These are phyloP conservation scores for Protodeltote pygarga DNA, from an alignment of 2,888 invertebrate genomes.

Conservation along the genomic window DNA sequence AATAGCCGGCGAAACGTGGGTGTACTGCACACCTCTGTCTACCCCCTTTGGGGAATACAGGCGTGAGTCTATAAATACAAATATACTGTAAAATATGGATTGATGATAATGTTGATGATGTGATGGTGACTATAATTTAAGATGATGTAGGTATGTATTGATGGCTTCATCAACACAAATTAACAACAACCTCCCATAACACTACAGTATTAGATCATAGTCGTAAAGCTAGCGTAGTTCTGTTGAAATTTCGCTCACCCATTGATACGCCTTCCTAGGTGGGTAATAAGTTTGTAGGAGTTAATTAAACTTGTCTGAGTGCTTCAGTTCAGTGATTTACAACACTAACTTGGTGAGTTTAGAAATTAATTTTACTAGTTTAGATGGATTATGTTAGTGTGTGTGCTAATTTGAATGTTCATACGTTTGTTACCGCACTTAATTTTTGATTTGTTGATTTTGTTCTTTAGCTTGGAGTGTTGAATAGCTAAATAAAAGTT, in stretches of 20 bases:
- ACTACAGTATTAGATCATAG: no score
- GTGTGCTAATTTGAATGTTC: constrained; percentile 28
- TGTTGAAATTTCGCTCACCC: constrained; percentile 6
- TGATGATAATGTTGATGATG: no score
- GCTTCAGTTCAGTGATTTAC: constrained; percentile 69
- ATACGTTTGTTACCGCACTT: not conserved
- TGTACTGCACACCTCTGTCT: no score
- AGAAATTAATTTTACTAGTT: constrained; percentile 66
- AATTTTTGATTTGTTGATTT: not conserved
- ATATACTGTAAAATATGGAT: no score
- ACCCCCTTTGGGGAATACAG: no score
- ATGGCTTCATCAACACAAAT: no score
- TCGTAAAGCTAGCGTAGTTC: constrained; percentile 1
- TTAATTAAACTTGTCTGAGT: constrained; percentile 72
- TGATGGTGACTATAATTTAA: no score
- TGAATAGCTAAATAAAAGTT: no score
- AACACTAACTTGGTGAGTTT: constrained; percentile 50
- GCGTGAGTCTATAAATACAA: no score
- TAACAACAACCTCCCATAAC: constrained; percentile 7
- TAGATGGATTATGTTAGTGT: constrained; percentile 31
- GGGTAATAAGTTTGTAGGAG: constrained; percentile 62
- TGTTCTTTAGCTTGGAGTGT: not conserved
- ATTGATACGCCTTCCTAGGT: constrained; percentile 42
- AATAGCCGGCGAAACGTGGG: no score
- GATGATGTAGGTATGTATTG: no score